These are phyloP conservation scores for Eulemur coronatus DNA, from an alignment of 2,797 vertebrate species.

Conservation along the genomic window DNA sequence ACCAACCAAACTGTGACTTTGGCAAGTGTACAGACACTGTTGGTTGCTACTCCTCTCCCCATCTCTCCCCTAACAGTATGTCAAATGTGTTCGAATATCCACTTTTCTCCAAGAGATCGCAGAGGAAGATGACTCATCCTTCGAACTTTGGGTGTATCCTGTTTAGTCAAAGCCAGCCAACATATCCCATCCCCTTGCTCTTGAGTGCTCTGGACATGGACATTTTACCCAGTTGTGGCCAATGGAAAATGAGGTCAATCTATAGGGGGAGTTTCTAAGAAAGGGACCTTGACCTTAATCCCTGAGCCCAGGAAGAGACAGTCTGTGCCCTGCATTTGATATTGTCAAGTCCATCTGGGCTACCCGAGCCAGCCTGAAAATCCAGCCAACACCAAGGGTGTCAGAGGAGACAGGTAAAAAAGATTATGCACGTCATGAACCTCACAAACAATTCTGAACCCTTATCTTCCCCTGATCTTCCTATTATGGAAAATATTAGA, in stretches of 20 bases:
- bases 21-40: too few species aligned
- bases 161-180: background rate
- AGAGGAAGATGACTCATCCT: accelerated
- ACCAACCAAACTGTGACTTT: background rate
- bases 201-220: background rate
- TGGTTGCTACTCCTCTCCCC: background rate
- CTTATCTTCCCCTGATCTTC: background rate
- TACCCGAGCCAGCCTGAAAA: background rate
- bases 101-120: background rate
- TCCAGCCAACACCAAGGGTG: background rate
- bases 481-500: background rate
- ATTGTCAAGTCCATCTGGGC: background rate
- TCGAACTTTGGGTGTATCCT: background rate
- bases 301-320: background rate
- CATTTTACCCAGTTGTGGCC: background rate
- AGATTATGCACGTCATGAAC: background rate
- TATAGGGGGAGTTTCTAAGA: background rate
- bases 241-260: background rate
- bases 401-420: background rate
- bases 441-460: background rate
- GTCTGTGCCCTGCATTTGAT: background rate
- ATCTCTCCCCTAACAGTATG: background rate
- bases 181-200: too few species aligned
- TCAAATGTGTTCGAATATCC: background rate
- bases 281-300: background rate